Base-by-base conservation (phyloP, 2,113 vertebrate genomes). In the Hyaena hyaena region DNA sequence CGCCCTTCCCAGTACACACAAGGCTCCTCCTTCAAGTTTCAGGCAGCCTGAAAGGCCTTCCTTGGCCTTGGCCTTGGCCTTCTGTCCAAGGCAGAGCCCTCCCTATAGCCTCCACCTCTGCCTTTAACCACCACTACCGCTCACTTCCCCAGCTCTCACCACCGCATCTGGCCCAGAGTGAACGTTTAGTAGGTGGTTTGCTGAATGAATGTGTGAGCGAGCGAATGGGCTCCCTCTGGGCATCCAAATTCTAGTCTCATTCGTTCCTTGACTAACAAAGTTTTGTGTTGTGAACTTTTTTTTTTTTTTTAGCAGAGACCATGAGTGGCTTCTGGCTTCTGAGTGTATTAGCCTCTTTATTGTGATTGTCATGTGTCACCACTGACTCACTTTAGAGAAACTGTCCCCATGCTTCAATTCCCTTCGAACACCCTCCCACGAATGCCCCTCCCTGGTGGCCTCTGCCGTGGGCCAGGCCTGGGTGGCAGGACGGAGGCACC, bases 401-500 rank as follows among this genome's bases (percentile, higher is more conserved):
- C 55, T 0, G 28, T 33, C n/a, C 12, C 28, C 6, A 0, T 19
- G 65, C 43, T 45, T 85, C 5, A 5, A 45, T 17, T 61, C 31
- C 79, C n/a, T 65, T 68, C 69, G 77, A 80, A 39, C 0, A 1
- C 31, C 45, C 48, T 68, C 35, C 66, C 35, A 26, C 1, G 7
- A 43, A 0, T 7, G 63, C 16, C 76, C 63, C 28, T 23, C n/a
- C 45, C 23, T 0, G 5, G 39, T 2, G 58, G 23, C 65, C 55
- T 77, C 33, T 69, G 12, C 5, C 48, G 31, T 45, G 48, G 61
- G 71, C 50, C 21, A 2, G 53, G 15, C 12, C 58, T 81, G 71
- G 43, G 21, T 0, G 0, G 53, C 3, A 1, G 24, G 1, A 2
- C 0, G 14, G 43, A 82, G n/a, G 16, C 31, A 16, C 48, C 12